A percentile compares a stretch with the other conserved stretches of the same genome.
phyloP scores from a whole-genome alignment of 2,797 vertebrate genomes.

The Catamblyrhynchus diadema region DNA sequence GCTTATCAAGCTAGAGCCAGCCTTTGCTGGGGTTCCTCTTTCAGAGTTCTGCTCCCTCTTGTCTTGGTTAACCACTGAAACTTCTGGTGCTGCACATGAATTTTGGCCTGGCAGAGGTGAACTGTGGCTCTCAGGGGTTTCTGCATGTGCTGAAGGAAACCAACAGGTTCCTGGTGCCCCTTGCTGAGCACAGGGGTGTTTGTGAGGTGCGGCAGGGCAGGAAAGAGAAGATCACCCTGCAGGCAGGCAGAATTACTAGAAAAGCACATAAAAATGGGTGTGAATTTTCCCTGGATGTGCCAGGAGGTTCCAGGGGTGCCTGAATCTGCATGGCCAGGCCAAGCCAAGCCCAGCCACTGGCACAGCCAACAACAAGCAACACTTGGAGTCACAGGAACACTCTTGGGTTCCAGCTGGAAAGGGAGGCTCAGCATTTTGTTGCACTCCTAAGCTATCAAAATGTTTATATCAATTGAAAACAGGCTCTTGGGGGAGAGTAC shows the following conservation, averaged over 20 bases:
- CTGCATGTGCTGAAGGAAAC: neutral
- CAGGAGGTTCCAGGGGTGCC: neutral
- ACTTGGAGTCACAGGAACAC: neutral
- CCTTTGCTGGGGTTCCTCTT: neutral
- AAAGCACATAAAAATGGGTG: neutral
- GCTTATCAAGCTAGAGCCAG: neutral
- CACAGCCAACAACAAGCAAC: neutral
- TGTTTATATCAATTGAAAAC: conserved; percentile 38
- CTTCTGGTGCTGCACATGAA: neutral
- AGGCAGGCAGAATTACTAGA: neutral
- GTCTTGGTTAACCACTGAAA: neutral
- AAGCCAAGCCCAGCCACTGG: neutral
- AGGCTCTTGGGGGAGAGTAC: conserved; percentile 21
- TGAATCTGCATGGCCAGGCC: neutral
- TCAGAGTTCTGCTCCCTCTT: neutral
- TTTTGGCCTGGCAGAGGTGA: neutral
- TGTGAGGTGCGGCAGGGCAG: neutral
- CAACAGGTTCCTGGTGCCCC: neutral
- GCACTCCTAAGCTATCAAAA: conserved; percentile 12
- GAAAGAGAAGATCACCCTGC: neutral
- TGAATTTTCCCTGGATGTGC: neutral
- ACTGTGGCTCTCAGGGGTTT: neutral
- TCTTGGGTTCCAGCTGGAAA: conserved; percentile 37
- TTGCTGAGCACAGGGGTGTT: neutral
- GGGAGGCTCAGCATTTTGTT: neutral